A percentile compares a stretch with the other conserved stretches of the same genome.
Conservation (phyloP, 1,140 invertebrate genomes). For the Epicauta chinensis region DNA sequence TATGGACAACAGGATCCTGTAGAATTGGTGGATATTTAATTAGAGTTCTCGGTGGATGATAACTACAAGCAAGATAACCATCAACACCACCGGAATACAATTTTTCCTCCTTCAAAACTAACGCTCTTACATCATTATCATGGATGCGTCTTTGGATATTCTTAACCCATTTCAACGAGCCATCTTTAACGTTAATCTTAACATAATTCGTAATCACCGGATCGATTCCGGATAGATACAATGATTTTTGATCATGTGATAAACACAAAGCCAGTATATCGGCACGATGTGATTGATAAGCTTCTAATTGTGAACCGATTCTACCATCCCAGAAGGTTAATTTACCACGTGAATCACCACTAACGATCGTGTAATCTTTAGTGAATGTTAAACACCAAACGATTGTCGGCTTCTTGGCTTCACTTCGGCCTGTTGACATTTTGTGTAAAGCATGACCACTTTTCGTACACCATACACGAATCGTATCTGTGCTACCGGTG, state of each 20-base stretch:
- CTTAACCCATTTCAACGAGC: slow-evolving; percentile 67
- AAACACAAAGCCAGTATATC: slow-evolving; percentile 70
- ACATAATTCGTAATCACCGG: slow-evolving; percentile 66
- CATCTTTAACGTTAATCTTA: slow-evolving; percentile 56
- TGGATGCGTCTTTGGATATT: slow-evolving; percentile 71
- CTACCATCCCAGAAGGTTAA: slow-evolving; percentile 83
- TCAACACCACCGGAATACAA: slow-evolving; percentile 75
- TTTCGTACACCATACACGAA: slow-evolving; percentile 80
- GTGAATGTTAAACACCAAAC: slow-evolving; percentile 80
- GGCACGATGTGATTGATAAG: slow-evolving; percentile 67
- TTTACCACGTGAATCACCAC: slow-evolving; percentile 81
- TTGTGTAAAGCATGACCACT: slow-evolving; percentile 78
- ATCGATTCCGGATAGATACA: slow-evolving; percentile 78
- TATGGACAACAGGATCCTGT: slow-evolving; percentile 52
- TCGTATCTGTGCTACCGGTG: slow-evolving; percentile 75
- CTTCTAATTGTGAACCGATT: slow-evolving; percentile 68
- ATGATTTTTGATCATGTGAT: slow-evolving; percentile 59
- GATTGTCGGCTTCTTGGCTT: slow-evolving; percentile 63
- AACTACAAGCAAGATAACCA: slow-evolving; percentile 64
- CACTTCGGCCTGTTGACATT: slow-evolving; percentile 61
- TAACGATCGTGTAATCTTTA: slow-evolving; percentile 75
- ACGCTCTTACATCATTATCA: slow-evolving; percentile 73
- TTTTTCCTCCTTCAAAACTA: slow-evolving; percentile 56
- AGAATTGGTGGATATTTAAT: slow-evolving; percentile 66
- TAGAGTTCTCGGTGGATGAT: slow-evolving; percentile 56